Base-by-base conservation (phyloP, 2,113 vertebrate species). In the Trogon surrucura region DNA sequence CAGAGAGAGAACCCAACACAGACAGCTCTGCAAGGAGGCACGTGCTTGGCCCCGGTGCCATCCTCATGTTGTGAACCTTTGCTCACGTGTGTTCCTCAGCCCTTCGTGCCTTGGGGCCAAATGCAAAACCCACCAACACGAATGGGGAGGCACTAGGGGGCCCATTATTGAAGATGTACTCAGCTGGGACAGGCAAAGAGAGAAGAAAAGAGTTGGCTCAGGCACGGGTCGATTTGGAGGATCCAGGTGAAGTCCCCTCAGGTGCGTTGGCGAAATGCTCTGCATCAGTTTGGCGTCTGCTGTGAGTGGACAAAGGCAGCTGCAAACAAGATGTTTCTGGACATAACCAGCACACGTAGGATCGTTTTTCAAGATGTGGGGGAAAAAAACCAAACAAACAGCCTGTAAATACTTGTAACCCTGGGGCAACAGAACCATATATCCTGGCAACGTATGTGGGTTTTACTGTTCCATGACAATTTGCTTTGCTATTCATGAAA, bases 391-490 rank as follows among this genome's bases (percentile, higher is more conserved):
- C 25, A 17, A 57, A 47, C 21, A 80, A 78, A 29, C 60, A 85
- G 45, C 74, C 57, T 44, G 64, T 56, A 80, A 88, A 80, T 82
- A 44, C 50, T 80, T 82, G 66, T 61, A 82, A 62, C 74, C 91
- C 71, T 7, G 27, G 41, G 85, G 88, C 88, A 74, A 61, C 16
- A 44, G 53, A 73, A 74, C 61, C 32, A 27, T 64, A 41, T 20
- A 54, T 64, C 34, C 79, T 61, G 38, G 60, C 75, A 73, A 77
- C 6, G 2, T 23, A 30, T 64, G 88, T 90, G 94, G 67, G 58
- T 36, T 95, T 94, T 85, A 32, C 85, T 77, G 74, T 64, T 85
- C 73, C 85, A 29, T 66, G 69, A 70, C 88, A 87, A 62, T 88
- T 93, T 85, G 85, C 79, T 95, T 89, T 44, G 50, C 73, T 77